Conservation (phyloP, 2,113 vertebrate genomes). For the Morone saxatilis region DNA sequence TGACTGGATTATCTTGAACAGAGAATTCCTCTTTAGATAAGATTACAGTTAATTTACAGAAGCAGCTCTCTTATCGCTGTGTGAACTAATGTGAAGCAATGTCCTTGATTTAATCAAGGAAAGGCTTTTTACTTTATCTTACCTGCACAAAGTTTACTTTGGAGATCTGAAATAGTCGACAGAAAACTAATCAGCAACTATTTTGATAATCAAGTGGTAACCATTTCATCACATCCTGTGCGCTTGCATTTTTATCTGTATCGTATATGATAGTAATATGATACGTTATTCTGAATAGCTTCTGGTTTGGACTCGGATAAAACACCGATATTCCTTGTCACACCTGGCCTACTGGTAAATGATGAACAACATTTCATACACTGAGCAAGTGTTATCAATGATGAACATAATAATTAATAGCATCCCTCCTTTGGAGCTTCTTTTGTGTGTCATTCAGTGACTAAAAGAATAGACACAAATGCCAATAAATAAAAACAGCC, state of each 20-base stretch:
- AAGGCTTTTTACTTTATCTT: background rate
- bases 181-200: too few relatives aligned
- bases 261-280: background rate
- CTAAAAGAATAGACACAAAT: background rate
- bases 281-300: too few relatives aligned
- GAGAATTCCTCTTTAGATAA: background rate
- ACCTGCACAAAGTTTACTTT: too few relatives aligned
- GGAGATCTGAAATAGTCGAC: too few relatives aligned
- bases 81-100: background rate
- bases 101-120: background rate
- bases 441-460: background rate
- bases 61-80: background rate
- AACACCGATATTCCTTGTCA: too few relatives aligned
- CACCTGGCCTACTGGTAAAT: too few relatives aligned
- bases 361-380: too few relatives aligned
- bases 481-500: too few relatives aligned
- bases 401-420: too few relatives aligned
- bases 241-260: too few relatives aligned
- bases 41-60: background rate
- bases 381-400: too few relatives aligned
- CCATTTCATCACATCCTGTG: background rate
- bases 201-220: background rate
- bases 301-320: too few relatives aligned
- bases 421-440: background rate
- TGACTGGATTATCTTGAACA: background rate